Evolutionary conservation across 2,797 vertebrate genomes (phyloP), one percentile per base, ranked within the genome.

Genomic region (Orientallactaga sibirica): DNA sequence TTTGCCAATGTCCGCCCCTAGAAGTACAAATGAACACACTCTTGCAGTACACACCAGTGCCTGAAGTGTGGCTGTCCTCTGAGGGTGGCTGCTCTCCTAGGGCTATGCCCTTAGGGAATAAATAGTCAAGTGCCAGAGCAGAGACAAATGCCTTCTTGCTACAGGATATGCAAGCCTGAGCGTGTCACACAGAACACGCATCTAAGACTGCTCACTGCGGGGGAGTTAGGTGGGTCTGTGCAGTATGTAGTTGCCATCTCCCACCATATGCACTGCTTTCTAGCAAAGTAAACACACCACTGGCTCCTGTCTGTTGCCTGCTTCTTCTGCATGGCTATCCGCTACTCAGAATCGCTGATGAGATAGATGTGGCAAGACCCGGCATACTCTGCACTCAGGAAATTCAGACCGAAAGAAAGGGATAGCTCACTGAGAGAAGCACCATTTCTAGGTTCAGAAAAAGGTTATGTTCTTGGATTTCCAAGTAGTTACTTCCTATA

Each of bases 401-500:
- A 79, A 83, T 25, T 66, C 71, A 64, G 14, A 43, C 0, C 64
- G 67, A 83, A 52, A 9, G 41, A 25, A 78, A 74, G 41, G 18
- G 85, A 37, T 41, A 33, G 84, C 55, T 79, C 67, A 84, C 2
- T 19, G 48, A 81, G 2, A 91, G 43, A 62, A 62, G 67, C 16
- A 92, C 33, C 37, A n/a, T 76, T 92, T 95, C 73, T 88, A 88
- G 68, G 24, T 73, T 74, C 76, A 64, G 22, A 74, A 64, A 7
- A 91, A 76, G 55, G 11, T 0, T 37, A 41, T 5, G 11, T 78
- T 24, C 41, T 94, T 70, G 78, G 68, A 86, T 79, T 85, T 76
- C 80, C 76, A 95, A 85, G 79, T 0, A 93, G 55, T 55, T 84
- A 81, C 29, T 96, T 85, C 68, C 74, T 73, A 87, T 71, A 95